Evolutionary conservation across 1,140 invertebrate species (phyloP), one percentile per base, ranked within the genome.

Genomic region (Hestina assimilis): DNA sequence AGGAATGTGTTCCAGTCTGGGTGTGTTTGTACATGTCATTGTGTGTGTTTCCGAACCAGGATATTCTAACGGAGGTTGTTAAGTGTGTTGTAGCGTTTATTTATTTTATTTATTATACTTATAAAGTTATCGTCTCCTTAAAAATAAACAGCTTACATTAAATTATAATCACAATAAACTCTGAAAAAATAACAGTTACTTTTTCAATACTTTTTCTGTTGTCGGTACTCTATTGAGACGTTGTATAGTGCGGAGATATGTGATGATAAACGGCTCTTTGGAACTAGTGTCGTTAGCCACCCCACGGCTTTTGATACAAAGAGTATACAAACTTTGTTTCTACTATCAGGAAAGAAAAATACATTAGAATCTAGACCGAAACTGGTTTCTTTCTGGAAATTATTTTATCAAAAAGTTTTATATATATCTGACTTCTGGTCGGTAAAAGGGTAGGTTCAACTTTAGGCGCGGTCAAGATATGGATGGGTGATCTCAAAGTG

Each of bases 221-320:
- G 23, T 46, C 78, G n/a, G 24, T 85, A 81, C 78, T 40, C 41
- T 66, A 83, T 78, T 73, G 71, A 79, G 66, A 66, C 61, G 52
- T 73, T 38, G 26, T 41, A 50, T 52, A 64, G 48, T 28, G 35
- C 35, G 50, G 63, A 71, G 58, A 72, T 73, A 68, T 63, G 48
- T 56, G 52, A 81, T 84, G 81, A 84, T 69, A 84, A 82, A 84
- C 77, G 79, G 74, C 67, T 71, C 62, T 84, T 82, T 24, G n/a
- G 15, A 84, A 82, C 77, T 81, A 73, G 48, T 52, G 63, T 81
- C 80, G 75, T 83, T 83, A 84, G 61, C 43, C 65, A 64, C 48
- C 55, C 56, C 60, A 57, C 20, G 54, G 43, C 42, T 57, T 50
- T 38, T 55, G 43, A 47, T 43, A 33, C 43, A 55, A 55, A 47